Evolutionary conservation across 2,888 invertebrate species (phyloP), one percentile per base, ranked within the genome.

Genomic region (Callimorpha dominula): DNA sequence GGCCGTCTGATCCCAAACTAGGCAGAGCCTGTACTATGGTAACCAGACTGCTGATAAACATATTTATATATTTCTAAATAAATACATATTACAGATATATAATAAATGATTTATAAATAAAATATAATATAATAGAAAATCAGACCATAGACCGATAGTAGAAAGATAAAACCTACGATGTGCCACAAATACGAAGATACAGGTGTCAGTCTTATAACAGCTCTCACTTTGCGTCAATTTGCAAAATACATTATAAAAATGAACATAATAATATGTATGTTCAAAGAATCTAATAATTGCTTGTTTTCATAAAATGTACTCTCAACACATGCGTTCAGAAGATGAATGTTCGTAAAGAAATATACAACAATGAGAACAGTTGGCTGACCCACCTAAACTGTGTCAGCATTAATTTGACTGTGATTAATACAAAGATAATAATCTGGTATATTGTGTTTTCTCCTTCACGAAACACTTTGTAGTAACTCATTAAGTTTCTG

Each of bases 391-490:
- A 63, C 50, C 63, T 63, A 63, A 69, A 69, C 62, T 60, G 50
- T 17, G 40, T 17, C 50, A 14, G 69, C 50, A 63, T 64, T 70
- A 70, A 70, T 70, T 70, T 62, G 50, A 42, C 63, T 63, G 63
- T 52, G 69, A 70, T 63, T 63, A 63, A 63, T 69, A 63, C 52
- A 63, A 7, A 63, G 69, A 50, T 52, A 69, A 70, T 50, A n/a
- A 70, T 52, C 62, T 63, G 50, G 63, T 70, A n/a, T 70, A 64
- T 70, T 70, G 69, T 70, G 63, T 70, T 70, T 70, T 63, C 50
- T 52, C 50, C 69, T 40, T 50, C n/a, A 52, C 20, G 50, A 46
- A 49, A 49, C 62, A 17, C 40, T 46, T 68, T n/a, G 14, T 8
- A 49, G 31, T 40, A 63, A 52, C 63, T 70, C 50, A 40, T 70